phyloP scores from a whole-genome alignment of 2,113 vertebrate species.

The Antigone vipio region DNA sequence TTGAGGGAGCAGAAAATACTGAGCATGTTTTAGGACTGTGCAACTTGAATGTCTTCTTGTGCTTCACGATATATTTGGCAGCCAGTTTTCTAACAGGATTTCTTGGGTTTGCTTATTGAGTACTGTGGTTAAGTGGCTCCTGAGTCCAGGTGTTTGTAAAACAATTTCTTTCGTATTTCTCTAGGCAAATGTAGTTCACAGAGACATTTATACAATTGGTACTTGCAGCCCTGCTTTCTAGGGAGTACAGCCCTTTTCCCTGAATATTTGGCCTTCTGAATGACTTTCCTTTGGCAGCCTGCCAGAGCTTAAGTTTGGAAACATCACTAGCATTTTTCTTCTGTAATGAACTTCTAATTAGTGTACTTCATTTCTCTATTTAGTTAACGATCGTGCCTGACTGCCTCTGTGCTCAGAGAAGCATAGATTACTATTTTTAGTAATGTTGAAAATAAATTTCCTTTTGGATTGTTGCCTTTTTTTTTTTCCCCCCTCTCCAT shows the following conservation, averaged over 20 bases:
- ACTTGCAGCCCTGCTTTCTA: not conserved
- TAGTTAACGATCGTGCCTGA: not conserved
- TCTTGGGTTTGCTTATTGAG: not conserved
- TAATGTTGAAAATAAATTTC: not conserved
- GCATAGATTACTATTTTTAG: slow-evolving; percentile 22
- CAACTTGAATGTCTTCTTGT: fast-evolving
- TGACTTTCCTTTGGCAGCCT: slow-evolving; percentile 20
- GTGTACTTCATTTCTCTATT: slow-evolving; percentile 9
- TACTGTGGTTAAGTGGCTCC: not conserved
- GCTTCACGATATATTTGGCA: not conserved
- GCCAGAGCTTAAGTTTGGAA: slow-evolving; percentile 26
- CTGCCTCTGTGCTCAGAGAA: not conserved
- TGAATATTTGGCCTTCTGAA: slow-evolving; percentile 14
- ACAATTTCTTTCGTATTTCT: not conserved
- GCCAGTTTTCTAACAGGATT: not conserved
- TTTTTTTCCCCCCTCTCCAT: not conserved
- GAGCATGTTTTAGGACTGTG: not conserved
- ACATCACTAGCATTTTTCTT: slow-evolving; percentile 21
- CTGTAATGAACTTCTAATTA: slow-evolving; percentile 49
- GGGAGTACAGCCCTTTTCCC: not conserved
- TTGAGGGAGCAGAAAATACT: not conserved
- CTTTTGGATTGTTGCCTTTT: not conserved
- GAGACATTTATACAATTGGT: not conserved
- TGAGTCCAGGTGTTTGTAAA: not conserved
- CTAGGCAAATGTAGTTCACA: not conserved